phyloP scores from a whole-genome alignment of 2,888 invertebrate genomes.

The Brachylomia viminalis region DNA sequence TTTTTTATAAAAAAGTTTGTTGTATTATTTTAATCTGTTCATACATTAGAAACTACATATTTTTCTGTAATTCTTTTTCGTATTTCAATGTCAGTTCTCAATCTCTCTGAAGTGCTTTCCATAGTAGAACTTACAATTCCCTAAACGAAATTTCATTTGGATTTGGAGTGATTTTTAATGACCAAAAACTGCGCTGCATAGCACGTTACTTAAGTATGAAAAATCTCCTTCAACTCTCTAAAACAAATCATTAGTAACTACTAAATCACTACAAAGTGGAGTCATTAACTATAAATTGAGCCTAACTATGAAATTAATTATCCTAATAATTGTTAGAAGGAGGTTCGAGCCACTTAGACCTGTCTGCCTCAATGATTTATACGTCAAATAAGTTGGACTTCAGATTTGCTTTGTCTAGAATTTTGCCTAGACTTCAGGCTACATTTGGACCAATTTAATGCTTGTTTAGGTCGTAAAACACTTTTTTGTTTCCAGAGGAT shows the following conservation, averaged over 20 bases:
- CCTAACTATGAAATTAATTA: constrained; percentile 47
- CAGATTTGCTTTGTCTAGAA: neutral
- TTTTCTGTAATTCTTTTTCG: neutral
- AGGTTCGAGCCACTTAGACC: constrained; percentile 23
- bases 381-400: constrained; percentile 25
- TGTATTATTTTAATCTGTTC: too few species aligned
- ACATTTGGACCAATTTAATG: neutral
- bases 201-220: neutral
- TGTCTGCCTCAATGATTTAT: constrained; percentile 47
- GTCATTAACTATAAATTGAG: constrained; percentile 32
- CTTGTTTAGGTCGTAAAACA: neutral
- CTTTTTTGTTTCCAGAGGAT: neutral
- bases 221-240: neutral
- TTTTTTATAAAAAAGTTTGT: too few species aligned
- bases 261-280: constrained; percentile 35
- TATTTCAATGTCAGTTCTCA: neutral
- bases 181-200: neutral
- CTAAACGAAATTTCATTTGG: neutral
- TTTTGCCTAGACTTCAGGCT: neutral
- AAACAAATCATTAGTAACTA: constrained; percentile 31
- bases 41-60: too few species aligned
- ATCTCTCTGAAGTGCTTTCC: neutral
- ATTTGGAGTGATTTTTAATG: neutral
- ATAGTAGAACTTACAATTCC: neutral
- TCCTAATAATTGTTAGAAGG: constrained; percentile 53